Base-by-base conservation (phyloP, 2,113 vertebrate genomes). In the Macquaria australasica region DNA sequence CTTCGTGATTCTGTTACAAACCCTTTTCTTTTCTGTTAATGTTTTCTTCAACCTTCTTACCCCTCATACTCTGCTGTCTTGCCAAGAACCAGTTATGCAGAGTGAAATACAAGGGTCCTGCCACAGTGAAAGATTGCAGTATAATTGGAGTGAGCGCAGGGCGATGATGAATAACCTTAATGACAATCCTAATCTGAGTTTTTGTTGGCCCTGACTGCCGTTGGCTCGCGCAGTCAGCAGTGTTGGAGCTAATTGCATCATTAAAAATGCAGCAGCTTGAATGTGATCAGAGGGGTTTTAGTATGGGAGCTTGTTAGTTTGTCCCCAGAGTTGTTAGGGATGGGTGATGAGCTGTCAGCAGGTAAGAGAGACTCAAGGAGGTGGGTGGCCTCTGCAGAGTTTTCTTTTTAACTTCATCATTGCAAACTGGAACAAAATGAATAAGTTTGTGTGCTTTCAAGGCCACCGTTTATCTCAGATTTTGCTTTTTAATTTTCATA, bases 121-220 rank as follows among this genome's bases (percentile, higher is more conserved):
- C 71, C 70, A 78, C 71, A 53, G 72, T 78, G 73, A 82, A 50
- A 9, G 56, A 85, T 74, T 77, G 76, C 31, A 10, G 41, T 83
- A 45, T 91, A 91, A 92, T 67, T 92, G 84, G 71, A 86, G 75
- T 58, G 68, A 82, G 60, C 2, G 15, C 39, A 18, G n/a, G 28
- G 28, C 25, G 34, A 77, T 81, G 89, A 91, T 88, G 87, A 91
- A 87, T 73, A 85, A 87, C 87, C 78, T 37, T 90, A 88, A 90
- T 88, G 88, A 90, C 83, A 79, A 78, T 68, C 74, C 81, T 87
- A 86, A 93, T 88, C 77, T 79, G 71, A 84, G 87, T 85, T 90
- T 91, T 82, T 82, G 84, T 87, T 81, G 84, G 85, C 79, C 43
- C 73, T 23, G 79, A 82, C 82, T 71, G 81, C 75, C 2, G 58